A percentile compares a stretch with the other conserved stretches of the same genome.
These are phyloP conservation scores for Melitaea athalia DNA, from an alignment of 2,888 invertebrate species.

Conservation along the genomic window DNA sequence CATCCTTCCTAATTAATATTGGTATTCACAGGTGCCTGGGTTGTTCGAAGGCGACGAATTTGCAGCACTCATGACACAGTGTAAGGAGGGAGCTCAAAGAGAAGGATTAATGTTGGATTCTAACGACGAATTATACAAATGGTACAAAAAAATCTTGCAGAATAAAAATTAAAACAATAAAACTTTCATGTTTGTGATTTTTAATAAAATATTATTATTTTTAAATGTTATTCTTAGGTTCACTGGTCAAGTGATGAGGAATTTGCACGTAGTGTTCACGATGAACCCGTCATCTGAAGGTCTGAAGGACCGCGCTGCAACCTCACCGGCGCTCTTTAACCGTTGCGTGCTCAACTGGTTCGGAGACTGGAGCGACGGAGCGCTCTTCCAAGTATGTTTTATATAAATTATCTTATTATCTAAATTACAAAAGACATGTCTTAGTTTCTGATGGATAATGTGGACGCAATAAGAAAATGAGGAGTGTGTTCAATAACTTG, in stretches of 20 bases:
- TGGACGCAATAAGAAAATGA: no score
- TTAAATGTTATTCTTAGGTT: constrained; percentile 77
- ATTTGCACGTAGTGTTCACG: constrained; percentile 99
- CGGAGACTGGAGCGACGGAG: constrained; percentile 99
- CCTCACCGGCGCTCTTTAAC: constrained; percentile 99
- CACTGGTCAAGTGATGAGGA: constrained; percentile 99
- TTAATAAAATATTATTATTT: not conserved
- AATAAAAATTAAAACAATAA: no score
- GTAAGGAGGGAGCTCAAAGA: constrained; percentile 98
- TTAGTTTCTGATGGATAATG: no score
- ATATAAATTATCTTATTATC: not conserved
- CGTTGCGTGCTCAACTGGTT: constrained; percentile 99
- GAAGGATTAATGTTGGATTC: constrained; percentile 99
- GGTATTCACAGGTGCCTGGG: constrained; percentile 86
- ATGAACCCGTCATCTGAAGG: constrained; percentile 99
- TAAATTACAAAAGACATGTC: no score
- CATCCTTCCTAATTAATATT: not conserved
- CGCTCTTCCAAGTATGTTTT: constrained; percentile 89
- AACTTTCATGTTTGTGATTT: no score
- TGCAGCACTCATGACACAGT: constrained; percentile 99
- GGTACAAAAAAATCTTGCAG: constrained; percentile 73
- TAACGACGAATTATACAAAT: constrained; percentile 99
- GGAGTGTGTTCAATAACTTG: no score
- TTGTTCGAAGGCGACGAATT: constrained; percentile 98
- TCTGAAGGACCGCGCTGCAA: constrained; percentile 98